Evolutionary conservation across 1,140 invertebrate genomes (phyloP).

Genomic region (Planococcus citri): DNA sequence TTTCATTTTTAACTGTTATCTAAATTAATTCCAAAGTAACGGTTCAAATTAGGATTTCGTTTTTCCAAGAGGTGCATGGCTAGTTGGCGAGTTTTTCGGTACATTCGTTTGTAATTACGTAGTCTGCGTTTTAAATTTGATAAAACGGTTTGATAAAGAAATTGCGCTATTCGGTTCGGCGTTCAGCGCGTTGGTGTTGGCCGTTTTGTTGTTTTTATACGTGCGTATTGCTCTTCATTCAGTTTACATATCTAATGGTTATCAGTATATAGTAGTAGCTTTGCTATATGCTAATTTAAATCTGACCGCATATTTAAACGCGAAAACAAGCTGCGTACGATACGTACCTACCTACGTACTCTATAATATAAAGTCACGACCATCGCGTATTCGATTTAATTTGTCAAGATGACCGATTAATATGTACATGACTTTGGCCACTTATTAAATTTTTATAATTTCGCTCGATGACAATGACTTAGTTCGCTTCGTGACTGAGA

Average conservation of each 20-base stretch:
- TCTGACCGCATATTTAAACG: neutral
- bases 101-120: neutral
- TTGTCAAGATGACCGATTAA: too few species aligned
- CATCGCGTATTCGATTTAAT: too few species aligned
- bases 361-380: too few species aligned
- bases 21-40: neutral
- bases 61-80: neutral
- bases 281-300: neutral
- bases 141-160: neutral
- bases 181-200: too few species aligned
- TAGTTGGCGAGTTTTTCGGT: neutral
- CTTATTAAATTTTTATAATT: too few species aligned
- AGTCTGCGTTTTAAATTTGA: conserved; percentile 7
- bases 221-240: neutral
- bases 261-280: neutral
- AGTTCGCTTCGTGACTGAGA: too few species aligned
- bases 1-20: conserved; percentile 8
- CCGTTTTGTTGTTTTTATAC: neutral
- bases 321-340: too few species aligned
- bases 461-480: too few species aligned
- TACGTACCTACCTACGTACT: too few species aligned
- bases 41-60: conserved; percentile 6
- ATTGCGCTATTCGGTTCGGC: neutral
- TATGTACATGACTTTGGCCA: too few species aligned
- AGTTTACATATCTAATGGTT: neutral